Percentiles rank a stretch among this genome's conserved stretches.
phyloP scores from a whole-genome alignment of 2,797 vertebrate species.

The Discoglossus pictus region DNA sequence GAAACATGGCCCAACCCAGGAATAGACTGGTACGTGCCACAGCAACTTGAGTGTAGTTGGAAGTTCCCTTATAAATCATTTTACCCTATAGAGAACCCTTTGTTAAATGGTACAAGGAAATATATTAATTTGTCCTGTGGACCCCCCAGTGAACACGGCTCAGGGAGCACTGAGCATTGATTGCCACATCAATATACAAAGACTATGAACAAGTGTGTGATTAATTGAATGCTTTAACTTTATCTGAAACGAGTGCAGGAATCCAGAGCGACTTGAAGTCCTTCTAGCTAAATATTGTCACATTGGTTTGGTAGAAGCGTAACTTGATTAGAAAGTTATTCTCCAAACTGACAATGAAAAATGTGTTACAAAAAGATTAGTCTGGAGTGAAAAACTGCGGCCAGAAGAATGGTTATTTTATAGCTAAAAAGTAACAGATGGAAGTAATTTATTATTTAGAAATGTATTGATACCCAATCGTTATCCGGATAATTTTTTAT shows the following conservation, averaged over 20 bases:
- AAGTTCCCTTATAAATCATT: no score
- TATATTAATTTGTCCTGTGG: no score
- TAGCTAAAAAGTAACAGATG: no score
- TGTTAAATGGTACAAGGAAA: no score
- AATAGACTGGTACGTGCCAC: no score
- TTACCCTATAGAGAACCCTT: no score
- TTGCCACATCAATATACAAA: slow-evolving; percentile 16
- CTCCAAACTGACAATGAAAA: not conserved
- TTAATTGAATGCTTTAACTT: slow-evolving; percentile 36
- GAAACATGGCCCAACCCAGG: no score
- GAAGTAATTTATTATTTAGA: no score
- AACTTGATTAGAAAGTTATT: not conserved
- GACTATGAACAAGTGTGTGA: slow-evolving; percentile 29
- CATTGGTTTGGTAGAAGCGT: not conserved
- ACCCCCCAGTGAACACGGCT: no score
- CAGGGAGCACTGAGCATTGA: slow-evolving; percentile 30
- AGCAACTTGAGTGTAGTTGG: no score
- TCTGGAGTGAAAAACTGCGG: not conserved
- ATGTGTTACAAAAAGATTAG: not conserved
- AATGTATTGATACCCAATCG: no score
- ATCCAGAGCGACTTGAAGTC: not conserved
- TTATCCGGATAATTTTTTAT: no score
- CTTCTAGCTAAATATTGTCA: slow-evolving; percentile 33
- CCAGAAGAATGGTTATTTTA: not conserved
- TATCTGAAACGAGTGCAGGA: slow-evolving; percentile 32